Evolutionary conservation across 2,888 invertebrate species (phyloP).

Genomic region (Sepiola atlantica): DNA sequence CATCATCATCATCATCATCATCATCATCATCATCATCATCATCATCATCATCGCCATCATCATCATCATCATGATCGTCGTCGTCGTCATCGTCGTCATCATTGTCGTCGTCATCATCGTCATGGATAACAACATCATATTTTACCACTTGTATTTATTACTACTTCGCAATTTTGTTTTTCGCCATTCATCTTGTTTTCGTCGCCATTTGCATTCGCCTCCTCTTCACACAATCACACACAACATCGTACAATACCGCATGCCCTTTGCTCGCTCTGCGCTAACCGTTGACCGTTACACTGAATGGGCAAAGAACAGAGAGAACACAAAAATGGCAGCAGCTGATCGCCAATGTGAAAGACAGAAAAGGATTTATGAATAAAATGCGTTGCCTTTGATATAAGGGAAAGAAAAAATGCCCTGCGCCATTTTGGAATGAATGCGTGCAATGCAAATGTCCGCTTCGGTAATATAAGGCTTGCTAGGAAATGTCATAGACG

Average conservation of each 20-base stretch:
- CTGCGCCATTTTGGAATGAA: neutral
- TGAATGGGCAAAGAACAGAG: neutral
- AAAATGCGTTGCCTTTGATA: neutral
- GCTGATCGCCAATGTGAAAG: neutral
- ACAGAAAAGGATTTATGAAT: neutral
- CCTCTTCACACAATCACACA: neutral
- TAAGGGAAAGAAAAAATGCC: neutral
- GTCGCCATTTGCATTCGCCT: neutral
- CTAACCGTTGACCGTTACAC: neutral
- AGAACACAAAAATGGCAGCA: neutral
- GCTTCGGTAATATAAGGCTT: neutral
- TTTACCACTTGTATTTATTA: neutral
- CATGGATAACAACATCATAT: neutral
- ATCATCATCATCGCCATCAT: neutral
- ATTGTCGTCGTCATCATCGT: neutral
- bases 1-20: too few relatives aligned
- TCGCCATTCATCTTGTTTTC: neutral
- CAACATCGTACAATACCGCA: neutral
- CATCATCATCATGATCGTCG: neutral
- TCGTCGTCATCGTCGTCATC: neutral
- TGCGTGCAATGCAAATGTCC: neutral
- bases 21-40: too few relatives aligned
- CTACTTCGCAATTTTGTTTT: neutral
- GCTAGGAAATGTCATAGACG: neutral
- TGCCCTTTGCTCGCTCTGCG: neutral